Conservation (phyloP, 53 echinoderm and acorn worm genomes). For the Echinometra lucunter region DNA sequence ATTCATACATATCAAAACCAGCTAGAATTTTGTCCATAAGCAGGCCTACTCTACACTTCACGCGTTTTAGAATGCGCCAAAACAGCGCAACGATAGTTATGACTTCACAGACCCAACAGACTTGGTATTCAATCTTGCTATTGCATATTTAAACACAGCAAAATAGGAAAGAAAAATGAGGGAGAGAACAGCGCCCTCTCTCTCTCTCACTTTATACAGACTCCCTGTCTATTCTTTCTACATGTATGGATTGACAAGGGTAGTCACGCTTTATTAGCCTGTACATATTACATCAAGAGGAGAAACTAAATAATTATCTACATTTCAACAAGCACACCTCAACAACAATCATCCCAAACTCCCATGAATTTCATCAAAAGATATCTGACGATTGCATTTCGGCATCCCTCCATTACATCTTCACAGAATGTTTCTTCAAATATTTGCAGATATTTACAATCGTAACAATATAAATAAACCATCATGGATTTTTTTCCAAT, state of each 20-base stretch:
- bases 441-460: slow-evolving; percentile 63
- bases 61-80: neutral
- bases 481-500: neutral
- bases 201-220: neutral
- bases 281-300: slow-evolving; percentile 20
- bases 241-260: neutral
- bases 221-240: neutral
- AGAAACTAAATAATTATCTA: slow-evolving; percentile 15
- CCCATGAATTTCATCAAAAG: slow-evolving; percentile 4
- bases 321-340: slow-evolving; percentile 43
- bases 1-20: slow-evolving; percentile 25
- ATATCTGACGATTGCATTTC: neutral
- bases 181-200: neutral
- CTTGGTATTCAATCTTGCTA: slow-evolving; percentile 36
- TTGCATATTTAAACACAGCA: slow-evolving; percentile 63
- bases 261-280: slow-evolving; percentile 39
- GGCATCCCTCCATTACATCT: neutral
- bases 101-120: slow-evolving; percentile 24
- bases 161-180: slow-evolving; percentile 30
- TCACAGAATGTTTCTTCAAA: slow-evolving; percentile 19
- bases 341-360: neutral
- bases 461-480: slow-evolving; percentile 17
- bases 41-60: slow-evolving; percentile 22
- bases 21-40: neutral
- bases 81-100: neutral